phyloP scores from a whole-genome alignment of 2,113 vertebrate genomes.

The Silurus meridionalis region DNA sequence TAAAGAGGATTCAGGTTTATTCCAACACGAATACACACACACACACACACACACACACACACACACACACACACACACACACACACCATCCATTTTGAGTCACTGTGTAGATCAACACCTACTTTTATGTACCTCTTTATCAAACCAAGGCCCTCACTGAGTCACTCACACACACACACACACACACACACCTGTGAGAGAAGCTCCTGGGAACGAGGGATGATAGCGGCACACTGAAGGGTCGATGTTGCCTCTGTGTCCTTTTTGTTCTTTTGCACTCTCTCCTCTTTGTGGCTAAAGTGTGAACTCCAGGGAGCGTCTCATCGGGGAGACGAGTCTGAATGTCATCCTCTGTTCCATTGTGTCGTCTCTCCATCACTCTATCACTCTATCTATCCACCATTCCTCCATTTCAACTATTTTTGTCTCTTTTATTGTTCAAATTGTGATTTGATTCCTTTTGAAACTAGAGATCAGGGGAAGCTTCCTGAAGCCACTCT shows the following conservation, averaged over 20 bases:
- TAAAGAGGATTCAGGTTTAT: conserved; percentile 38
- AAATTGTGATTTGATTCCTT: background rate
- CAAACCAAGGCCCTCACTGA: conserved; percentile 29
- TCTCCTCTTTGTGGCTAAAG: conserved; percentile 19
- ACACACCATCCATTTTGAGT: background rate
- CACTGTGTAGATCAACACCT: background rate
- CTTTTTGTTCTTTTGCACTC: conserved; percentile 38
- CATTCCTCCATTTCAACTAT: background rate
- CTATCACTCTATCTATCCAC: conserved; percentile 2
- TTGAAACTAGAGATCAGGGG: background rate
- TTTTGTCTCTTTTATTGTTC: background rate
- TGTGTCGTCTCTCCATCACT: conserved; percentile 2
- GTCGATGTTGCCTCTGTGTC: conserved; percentile 27
- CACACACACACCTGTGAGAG: background rate
- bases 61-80: conserved; percentile 4
- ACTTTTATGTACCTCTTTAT: conserved; percentile 43
- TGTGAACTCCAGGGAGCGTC: conserved; percentile 56
- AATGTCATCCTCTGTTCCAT: conserved; percentile 52
- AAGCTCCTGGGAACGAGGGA: background rate
- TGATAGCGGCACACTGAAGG: conserved; percentile 2
- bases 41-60: conserved; percentile 15
- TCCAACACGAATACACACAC: background rate
- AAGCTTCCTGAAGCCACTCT: background rate
- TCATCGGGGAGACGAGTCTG: conserved; percentile 58
- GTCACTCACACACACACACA: background rate